These are phyloP conservation scores for Tuberolachnus salignus DNA, from an alignment of 2,888 invertebrate genomes.

Conservation along the genomic window DNA sequence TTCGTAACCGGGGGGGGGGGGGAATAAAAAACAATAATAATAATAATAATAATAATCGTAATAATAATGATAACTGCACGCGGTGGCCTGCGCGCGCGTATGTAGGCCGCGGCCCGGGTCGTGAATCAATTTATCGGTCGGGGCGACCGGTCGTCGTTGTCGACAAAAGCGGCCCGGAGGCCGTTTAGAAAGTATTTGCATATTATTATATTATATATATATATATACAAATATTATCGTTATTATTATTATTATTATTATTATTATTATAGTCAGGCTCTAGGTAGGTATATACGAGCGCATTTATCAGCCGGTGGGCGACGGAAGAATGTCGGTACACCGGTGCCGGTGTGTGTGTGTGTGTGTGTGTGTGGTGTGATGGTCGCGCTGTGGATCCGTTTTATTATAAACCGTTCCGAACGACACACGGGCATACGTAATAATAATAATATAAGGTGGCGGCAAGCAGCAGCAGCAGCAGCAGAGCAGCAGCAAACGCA, in stretches of 20 bases:
- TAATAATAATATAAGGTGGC: too few relatives aligned
- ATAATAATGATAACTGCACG: too few relatives aligned
- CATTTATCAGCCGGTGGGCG: slow-evolving; percentile 38
- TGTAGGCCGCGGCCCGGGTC: slow-evolving; percentile 17
- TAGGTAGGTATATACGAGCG: slow-evolving; percentile 17
- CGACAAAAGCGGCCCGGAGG: slow-evolving; percentile 43
- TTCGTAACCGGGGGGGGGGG: background rate
- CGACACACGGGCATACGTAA: slow-evolving; percentile 34
- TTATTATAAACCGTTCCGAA: slow-evolving; percentile 6
- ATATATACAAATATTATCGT: background rate
- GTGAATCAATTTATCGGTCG: slow-evolving; percentile 46
- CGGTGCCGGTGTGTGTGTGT: background rate
- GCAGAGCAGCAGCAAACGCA: slow-evolving; percentile 7
- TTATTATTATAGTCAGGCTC: too few relatives aligned
- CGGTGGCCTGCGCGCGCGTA: background rate
- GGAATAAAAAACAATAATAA: background rate
- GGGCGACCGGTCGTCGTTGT: slow-evolving; percentile 24
- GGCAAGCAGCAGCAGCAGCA: slow-evolving; percentile 32
- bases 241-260: too few relatives aligned
- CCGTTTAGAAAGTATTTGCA: slow-evolving; percentile 55
- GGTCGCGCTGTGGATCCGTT: slow-evolving; percentile 7
- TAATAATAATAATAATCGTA: too few relatives aligned
- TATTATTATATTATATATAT: background rate
- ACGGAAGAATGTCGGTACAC: background rate
- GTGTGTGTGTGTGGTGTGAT: background rate